phyloP scores from a whole-genome alignment of 30 jellyfish, hydroid and myxozoan genomes.

The Hydra vulgaris region DNA sequence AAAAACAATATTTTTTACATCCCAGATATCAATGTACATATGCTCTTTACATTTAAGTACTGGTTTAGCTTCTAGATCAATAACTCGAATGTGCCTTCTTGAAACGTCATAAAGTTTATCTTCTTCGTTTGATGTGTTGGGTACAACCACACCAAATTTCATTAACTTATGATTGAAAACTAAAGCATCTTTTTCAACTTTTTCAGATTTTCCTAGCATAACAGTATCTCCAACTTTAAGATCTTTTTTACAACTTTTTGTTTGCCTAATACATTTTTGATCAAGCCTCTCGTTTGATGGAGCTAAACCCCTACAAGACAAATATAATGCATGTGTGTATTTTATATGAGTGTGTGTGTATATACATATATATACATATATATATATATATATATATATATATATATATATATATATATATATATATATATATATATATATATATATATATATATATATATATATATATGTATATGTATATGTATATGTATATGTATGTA shows the following conservation, averaged over 20 bases:
- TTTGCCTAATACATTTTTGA: conserved; percentile 8
- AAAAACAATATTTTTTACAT: conserved; percentile 14
- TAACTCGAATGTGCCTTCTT: conserved; percentile 3
- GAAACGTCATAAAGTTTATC: background rate
- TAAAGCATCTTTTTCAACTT: conserved; percentile 57
- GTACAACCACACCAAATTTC: conserved; percentile 26
- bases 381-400: too few species aligned
- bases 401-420: too few species aligned
- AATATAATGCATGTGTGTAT: too few species aligned
- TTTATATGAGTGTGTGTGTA: too few species aligned
- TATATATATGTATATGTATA: too few species aligned
- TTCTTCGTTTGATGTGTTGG: background rate
- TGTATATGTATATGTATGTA: too few species aligned
- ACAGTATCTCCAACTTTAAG: conserved; percentile 65
- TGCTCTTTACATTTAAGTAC: background rate
- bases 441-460: too few species aligned
- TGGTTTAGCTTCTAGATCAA: background rate
- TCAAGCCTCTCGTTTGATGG: conserved; percentile 42
- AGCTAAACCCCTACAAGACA: conserved; percentile 67
- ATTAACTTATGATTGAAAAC: conserved; percentile 35
- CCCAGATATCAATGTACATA: conserved; percentile 14
- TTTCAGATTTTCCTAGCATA: conserved; percentile 43
- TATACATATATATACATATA: too few species aligned
- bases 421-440: too few species aligned
- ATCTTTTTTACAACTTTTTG: conserved; percentile 8